Evolutionary conservation across 2,888 invertebrate genomes (phyloP), one percentile per base, ranked within the genome.

Genomic region (Lamellibrachia satsuma): DNA sequence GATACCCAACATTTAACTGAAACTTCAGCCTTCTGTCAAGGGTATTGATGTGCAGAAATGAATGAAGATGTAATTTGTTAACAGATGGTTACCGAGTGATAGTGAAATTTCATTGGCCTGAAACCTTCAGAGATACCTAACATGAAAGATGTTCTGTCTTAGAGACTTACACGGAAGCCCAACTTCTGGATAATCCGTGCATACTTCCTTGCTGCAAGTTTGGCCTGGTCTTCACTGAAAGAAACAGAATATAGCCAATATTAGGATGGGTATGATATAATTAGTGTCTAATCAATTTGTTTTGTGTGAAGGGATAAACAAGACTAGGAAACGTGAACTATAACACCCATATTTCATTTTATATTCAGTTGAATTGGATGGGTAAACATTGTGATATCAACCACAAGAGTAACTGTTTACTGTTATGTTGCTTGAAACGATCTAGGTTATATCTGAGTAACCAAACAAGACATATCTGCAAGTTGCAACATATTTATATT

Each of bases 151-250:
- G 75, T n/a, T 75, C 22, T 22, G 75, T 75, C 75, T 75, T 75
- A 52, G 15, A 22, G n/a, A 91, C 91, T 96, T 95, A 97, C 97
- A 4, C 97, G 97, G 96, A 98, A 98, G 75, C 98, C 98, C 22
- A 98, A 97, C 95, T 98, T 98, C 96, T 98, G 98, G 91, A 98
- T 98, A 95, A 98, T 98, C 94, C 98, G 97, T 15, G 98, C 98
- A 96, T 98, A 98, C 96, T 98, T 98, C 95, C 98, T 97, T 0
- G 98, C 98, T 27, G 98, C 98, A 92, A 98, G 96, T 94, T 98
- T 97, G 3, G 98, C 98, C 95, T 98, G 97, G 94, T 98, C 98
- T 96, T 98, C 98, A 96, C 98, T 96, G 95, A 55, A 95, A 94
- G 39, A 15, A 57, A 15, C 57, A 57, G 57, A 57, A 57, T 15